A percentile compares a stretch with the other conserved stretches of the same genome.
These are phyloP conservation scores for Euglossa dilemma DNA, from an alignment of 1,140 invertebrate species.

Conservation along the genomic window DNA sequence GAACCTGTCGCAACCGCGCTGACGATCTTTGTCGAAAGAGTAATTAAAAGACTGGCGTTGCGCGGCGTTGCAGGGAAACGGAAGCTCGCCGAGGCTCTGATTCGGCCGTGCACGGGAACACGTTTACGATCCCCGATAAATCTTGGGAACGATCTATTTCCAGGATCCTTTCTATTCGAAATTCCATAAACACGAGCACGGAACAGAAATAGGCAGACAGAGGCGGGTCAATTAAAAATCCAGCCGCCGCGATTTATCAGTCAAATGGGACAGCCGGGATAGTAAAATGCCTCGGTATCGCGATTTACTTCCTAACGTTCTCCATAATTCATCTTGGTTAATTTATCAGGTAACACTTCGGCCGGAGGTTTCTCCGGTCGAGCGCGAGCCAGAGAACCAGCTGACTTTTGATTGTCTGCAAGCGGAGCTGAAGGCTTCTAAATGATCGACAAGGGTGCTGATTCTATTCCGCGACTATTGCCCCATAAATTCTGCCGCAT, in stretches of 20 bases:
- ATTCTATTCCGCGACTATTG: slow-evolving; percentile 31
- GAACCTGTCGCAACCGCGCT: neutral
- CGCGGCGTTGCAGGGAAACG: neutral
- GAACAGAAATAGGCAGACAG: neutral
- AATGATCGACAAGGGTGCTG: neutral
- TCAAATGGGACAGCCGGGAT: neutral
- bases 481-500: slow-evolving; percentile 49
- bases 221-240: neutral
- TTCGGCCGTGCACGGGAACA: neutral
- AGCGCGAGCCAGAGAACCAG: neutral
- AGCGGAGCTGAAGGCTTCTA: neutral
- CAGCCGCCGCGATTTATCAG: neutral
- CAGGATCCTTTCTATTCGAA: neutral
- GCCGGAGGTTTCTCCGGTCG: no score
- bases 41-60: neutral
- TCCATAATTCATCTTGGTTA: neutral
- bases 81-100: neutral
- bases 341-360: slow-evolving; percentile 27
- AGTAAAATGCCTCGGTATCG: neutral
- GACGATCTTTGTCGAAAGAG: neutral
- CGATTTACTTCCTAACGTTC: neutral
- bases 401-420: neutral
- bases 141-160: neutral
- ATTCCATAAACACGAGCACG: neutral
- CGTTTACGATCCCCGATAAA: neutral